phyloP scores from a whole-genome alignment of 92 coral and sea anemone genomes.

The Galaxea fascicularis region DNA sequence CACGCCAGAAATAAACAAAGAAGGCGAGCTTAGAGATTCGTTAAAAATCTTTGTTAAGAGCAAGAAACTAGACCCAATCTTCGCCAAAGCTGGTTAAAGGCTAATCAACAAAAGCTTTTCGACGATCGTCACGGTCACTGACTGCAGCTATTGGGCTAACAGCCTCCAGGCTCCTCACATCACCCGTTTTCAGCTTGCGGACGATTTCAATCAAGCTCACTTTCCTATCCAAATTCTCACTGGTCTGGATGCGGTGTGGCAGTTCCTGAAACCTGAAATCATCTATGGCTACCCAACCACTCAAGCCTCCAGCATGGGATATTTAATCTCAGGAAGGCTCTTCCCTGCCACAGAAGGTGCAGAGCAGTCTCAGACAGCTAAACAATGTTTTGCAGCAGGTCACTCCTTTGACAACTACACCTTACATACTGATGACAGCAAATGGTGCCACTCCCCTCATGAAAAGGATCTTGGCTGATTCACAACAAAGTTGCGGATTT shows the following conservation, averaged over 20 bases:
- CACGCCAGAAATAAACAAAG: neutral
- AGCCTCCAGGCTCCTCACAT: slow-evolving; percentile 46
- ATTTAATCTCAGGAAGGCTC: slow-evolving; percentile 51
- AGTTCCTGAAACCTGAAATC: slow-evolving; percentile 54
- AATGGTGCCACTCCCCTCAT: neutral
- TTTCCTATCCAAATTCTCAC: slow-evolving; percentile 45
- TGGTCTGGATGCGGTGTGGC: slow-evolving; percentile 64
- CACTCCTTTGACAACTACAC: neutral
- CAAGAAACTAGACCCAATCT: neutral
- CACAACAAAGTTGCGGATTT: slow-evolving; percentile 38
- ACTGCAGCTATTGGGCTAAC: slow-evolving; percentile 27
- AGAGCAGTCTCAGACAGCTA: neutral
- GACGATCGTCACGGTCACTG: slow-evolving; percentile 33
- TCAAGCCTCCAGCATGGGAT: slow-evolving; percentile 57
- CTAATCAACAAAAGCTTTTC: slow-evolving; percentile 12
- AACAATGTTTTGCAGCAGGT: slow-evolving; percentile 39
- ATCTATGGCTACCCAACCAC: slow-evolving; percentile 54
- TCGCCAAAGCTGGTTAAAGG: neutral
- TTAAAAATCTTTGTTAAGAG: neutral
- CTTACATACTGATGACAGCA: slow-evolving; percentile 16
- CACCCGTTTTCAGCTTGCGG: slow-evolving; percentile 27
- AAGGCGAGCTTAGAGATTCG: neutral
- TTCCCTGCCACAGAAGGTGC: neutral
- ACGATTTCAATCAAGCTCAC: slow-evolving; percentile 53
- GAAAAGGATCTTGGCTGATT: slow-evolving; percentile 37